These are phyloP conservation scores for Carassius carassius DNA, from an alignment of 2,113 vertebrate species.

Conservation along the genomic window DNA sequence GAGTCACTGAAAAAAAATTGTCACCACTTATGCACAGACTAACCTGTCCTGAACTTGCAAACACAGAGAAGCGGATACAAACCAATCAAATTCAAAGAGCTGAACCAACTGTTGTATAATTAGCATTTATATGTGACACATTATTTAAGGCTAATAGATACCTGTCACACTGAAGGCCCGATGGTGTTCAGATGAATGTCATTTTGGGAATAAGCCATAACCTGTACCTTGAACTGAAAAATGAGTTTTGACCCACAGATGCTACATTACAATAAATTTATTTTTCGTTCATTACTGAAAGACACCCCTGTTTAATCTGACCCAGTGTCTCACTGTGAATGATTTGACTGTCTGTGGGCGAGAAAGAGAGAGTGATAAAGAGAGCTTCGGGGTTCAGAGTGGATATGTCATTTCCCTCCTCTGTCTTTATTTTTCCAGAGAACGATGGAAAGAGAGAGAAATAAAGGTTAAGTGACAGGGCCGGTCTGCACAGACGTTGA, in stretches of 20 bases:
- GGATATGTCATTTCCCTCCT: constrained; percentile 21
- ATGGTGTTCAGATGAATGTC: constrained; percentile 12
- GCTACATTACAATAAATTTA: constrained; percentile 20
- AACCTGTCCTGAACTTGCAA: neutral
- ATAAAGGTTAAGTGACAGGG: constrained; percentile 32
- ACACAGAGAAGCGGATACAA: neutral
- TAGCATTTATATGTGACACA: neutral
- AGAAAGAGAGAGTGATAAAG: constrained; percentile 23
- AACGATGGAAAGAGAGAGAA: constrained; percentile 49
- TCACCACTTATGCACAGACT: neutral
- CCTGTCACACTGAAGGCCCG: neutral
- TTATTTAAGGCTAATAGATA: constrained; percentile 7
- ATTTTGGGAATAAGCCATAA: constrained; percentile 9
- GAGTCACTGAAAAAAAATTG: too few species aligned
- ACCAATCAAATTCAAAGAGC: neutral
- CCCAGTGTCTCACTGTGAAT: constrained; percentile 14
- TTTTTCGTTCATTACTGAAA: constrained; percentile 1
- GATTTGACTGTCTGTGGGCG: neutral
- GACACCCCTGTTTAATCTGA: neutral
- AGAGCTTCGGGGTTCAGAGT: constrained; percentile 2
- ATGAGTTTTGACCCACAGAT: constrained; percentile 21
- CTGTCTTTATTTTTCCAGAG: constrained; percentile 5
- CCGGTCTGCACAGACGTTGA: constrained; percentile 30
- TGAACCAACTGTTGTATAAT: neutral
- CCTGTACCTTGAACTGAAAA: constrained; percentile 1